Evolutionary conservation across 2,888 invertebrate genomes (phyloP).

Genomic region (Cephus nigrinus): DNA sequence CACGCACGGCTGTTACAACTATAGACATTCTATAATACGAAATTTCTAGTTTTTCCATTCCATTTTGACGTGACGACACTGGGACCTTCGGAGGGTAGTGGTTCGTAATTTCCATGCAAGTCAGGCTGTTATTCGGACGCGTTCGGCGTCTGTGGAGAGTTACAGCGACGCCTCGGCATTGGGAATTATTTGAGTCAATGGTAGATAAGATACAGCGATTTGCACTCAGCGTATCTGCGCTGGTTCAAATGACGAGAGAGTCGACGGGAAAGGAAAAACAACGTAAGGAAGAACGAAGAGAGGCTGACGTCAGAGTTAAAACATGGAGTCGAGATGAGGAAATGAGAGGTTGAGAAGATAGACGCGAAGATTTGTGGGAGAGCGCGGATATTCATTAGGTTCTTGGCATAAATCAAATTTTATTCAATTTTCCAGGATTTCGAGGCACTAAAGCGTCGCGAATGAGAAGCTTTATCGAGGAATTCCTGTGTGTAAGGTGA

Average conservation of each 20-base stretch:
- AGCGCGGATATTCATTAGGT: conserved; percentile 29
- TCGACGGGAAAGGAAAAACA: background rate
- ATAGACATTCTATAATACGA: background rate
- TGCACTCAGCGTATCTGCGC: conserved; percentile 28
- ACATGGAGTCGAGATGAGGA: background rate
- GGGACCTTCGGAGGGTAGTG: background rate
- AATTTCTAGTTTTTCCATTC: background rate
- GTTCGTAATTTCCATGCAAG: background rate
- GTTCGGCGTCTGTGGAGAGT: background rate
- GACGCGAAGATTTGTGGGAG: conserved; percentile 18
- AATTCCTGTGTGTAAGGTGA: background rate
- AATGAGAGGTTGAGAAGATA: background rate
- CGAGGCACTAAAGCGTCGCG: background rate
- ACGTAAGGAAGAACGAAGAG: background rate
- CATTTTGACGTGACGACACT: background rate
- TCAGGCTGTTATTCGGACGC: background rate
- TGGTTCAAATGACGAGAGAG: conserved; percentile 21
- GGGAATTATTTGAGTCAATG: conserved; percentile 45
- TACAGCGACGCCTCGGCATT: background rate
- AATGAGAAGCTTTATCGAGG: background rate
- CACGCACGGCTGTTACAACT: background rate
- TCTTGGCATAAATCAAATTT: conserved; percentile 27
- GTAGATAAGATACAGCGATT: conserved; percentile 32
- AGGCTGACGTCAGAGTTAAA: background rate
- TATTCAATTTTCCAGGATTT: conserved; percentile 32